Evolutionary conservation across 2,888 invertebrate species (phyloP).

Genomic region (Habroteleia sp.): DNA sequence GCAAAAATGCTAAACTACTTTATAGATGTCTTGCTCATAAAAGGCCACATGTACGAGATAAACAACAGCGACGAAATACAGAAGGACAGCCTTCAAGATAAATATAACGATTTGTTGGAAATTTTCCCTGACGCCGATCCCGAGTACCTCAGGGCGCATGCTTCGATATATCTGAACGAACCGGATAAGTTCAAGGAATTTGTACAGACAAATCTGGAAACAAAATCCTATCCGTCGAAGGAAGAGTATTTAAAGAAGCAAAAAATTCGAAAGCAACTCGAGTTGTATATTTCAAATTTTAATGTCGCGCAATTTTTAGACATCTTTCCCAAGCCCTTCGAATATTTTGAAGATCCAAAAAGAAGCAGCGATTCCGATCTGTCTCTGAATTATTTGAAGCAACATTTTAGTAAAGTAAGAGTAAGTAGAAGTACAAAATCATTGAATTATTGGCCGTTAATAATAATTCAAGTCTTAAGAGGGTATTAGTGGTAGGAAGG

Average conservation of each 20-base stretch:
- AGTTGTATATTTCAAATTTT: constrained; percentile 81
- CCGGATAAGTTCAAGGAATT: constrained; percentile 66
- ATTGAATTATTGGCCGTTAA: too few species aligned
- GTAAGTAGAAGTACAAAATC: too few species aligned
- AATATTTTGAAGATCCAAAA: constrained; percentile 72
- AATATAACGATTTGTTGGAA: constrained; percentile 66
- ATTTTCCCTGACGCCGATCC: constrained; percentile 76
- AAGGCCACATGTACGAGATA: constrained; percentile 30
- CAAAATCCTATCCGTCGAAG: constrained; percentile 69
- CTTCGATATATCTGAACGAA: constrained; percentile 53
- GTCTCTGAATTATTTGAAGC: constrained; percentile 68
- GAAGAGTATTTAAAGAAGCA: constrained; percentile 66
- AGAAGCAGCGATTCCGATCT: constrained; percentile 59
- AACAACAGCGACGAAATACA: constrained; percentile 4
- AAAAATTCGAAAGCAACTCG: constrained; percentile 76
- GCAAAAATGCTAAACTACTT: constrained; percentile 12
- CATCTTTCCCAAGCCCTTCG: constrained; percentile 80
- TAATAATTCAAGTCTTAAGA: too few species aligned
- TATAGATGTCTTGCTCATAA: constrained; percentile 31
- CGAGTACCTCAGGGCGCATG: constrained; percentile 66
- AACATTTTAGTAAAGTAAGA: constrained; percentile 61
- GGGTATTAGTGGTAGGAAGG: too few species aligned
- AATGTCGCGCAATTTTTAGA: constrained; percentile 79
- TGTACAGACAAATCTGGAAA: constrained; percentile 67
- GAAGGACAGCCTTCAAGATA: constrained; percentile 62